A percentile compares a stretch with the other conserved stretches of the same genome.
phyloP scores from a whole-genome alignment of 2,888 invertebrate genomes.

The Drosophila gaucha region DNA sequence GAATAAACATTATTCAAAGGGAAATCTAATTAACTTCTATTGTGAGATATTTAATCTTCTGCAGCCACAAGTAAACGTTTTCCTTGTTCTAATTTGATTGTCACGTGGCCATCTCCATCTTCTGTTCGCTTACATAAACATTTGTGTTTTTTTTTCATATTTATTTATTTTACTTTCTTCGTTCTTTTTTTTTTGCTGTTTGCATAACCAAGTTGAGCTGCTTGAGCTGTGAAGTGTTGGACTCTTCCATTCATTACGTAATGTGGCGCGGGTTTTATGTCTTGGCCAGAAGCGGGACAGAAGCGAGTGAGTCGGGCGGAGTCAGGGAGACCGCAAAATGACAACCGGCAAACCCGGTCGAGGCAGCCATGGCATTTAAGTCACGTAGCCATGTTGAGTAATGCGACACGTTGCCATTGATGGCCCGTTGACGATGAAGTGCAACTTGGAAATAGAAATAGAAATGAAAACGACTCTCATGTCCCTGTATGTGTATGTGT shows the following conservation, averaged over 20 bases:
- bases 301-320: neutral
- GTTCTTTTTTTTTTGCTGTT: conserved; percentile 43
- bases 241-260: conserved; percentile 68
- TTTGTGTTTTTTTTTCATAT: conserved; percentile 8
- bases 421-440: conserved; percentile 80
- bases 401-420: conserved; percentile 80
- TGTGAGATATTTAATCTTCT: neutral
- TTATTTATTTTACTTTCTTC: conserved; percentile 3
- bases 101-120: conserved; percentile 44
- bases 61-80: neutral
- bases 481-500: conserved; percentile 4
- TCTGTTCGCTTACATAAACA: conserved; percentile 6
- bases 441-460: conserved; percentile 72
- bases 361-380: conserved; percentile 66
- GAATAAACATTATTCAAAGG: neutral
- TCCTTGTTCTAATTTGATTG: conserved; percentile 7
- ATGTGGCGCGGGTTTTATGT: conserved; percentile 62
- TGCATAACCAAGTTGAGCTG: conserved; percentile 58
- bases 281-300: conserved; percentile 30
- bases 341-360: conserved; percentile 2
- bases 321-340: conserved; percentile 58
- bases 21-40: neutral
- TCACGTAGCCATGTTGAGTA: conserved; percentile 80
- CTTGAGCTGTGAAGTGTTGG: conserved; percentile 45
- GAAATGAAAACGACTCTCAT: conserved; percentile 35